These are phyloP conservation scores for Sardinella longiceps DNA, from an alignment of 2,797 vertebrate species.

Conservation along the genomic window DNA sequence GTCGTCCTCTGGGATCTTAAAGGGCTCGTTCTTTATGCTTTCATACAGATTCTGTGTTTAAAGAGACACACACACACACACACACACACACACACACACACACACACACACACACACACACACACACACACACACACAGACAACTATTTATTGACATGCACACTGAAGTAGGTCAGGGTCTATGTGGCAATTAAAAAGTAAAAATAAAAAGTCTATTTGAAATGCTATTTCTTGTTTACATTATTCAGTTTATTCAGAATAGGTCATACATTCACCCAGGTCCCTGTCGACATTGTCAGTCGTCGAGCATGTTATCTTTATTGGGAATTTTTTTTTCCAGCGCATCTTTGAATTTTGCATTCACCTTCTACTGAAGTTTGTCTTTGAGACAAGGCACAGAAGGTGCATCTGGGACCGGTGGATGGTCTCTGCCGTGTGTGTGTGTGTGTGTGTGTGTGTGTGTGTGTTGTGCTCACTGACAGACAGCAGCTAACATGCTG, in stretches of 20 bases:
- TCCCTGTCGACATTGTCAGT: too few species aligned
- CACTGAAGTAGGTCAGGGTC: background rate
- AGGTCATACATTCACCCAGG: too few species aligned
- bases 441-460: too few species aligned
- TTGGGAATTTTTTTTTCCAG: background rate
- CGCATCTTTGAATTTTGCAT: background rate
- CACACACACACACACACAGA: background rate
- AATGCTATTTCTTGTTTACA: too few species aligned
- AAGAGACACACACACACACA: background rate
- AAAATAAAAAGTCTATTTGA: too few species aligned
- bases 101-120: background rate
- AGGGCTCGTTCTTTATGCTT: constrained; percentile 98
- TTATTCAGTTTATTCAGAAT: too few species aligned
- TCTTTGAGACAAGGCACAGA: background rate
- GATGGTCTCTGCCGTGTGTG: background rate
- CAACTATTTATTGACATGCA: background rate
- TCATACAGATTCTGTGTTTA: constrained; percentile 91
- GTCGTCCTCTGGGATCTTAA: constrained; percentile 98
- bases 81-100: background rate
- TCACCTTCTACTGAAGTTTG: background rate
- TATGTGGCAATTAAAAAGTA: too few species aligned
- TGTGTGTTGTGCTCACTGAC: background rate
- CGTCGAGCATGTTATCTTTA: too few species aligned
- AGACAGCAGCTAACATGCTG: constrained; percentile 21
- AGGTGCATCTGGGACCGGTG: background rate